phyloP scores from a whole-genome alignment of 2,113 vertebrate genomes.

The Bujurquina vittata region DNA sequence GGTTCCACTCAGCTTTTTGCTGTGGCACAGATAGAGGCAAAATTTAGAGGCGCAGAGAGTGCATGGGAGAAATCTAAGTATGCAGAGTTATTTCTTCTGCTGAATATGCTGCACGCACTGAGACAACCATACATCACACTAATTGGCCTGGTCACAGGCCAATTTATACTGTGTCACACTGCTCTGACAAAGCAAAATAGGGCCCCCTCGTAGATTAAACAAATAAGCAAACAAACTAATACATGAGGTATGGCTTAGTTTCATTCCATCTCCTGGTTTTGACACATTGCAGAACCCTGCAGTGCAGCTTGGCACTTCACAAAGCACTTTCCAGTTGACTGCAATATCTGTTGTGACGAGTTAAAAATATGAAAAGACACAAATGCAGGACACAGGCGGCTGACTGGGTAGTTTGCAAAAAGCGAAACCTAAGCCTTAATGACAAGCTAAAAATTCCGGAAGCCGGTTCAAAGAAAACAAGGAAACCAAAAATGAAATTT shows the following conservation, averaged over 20 bases:
- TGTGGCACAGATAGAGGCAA: constrained; percentile 33
- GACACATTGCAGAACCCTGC: constrained; percentile 21
- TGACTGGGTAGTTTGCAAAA: neutral
- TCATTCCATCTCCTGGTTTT: neutral
- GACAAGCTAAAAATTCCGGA: neutral
- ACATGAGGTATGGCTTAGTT: constrained; percentile 11
- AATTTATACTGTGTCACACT: constrained; percentile 33
- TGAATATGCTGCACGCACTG: constrained; percentile 44
- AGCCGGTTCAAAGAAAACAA: neutral
- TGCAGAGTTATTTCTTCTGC: constrained; percentile 51
- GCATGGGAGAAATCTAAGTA: constrained; percentile 13
- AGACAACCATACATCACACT: constrained; percentile 60
- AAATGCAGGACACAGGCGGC: neutral
- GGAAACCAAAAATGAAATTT: neutral
- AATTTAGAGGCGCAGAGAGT: constrained; percentile 25
- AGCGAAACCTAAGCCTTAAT: neutral
- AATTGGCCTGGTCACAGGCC: constrained; percentile 63
- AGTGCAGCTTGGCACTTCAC: constrained; percentile 20
- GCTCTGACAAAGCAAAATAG: constrained; percentile 40
- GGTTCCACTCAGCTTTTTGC: constrained; percentile 28
- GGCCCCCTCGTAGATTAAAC: constrained; percentile 19
- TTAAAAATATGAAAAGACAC: neutral
- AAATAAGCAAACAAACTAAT: constrained; percentile 36
- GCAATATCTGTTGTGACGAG: neutral
- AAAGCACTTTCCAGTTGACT: neutral